Evolutionary conservation across 1,140 invertebrate species (phyloP).

Genomic region (Cyclargus thomasi): DNA sequence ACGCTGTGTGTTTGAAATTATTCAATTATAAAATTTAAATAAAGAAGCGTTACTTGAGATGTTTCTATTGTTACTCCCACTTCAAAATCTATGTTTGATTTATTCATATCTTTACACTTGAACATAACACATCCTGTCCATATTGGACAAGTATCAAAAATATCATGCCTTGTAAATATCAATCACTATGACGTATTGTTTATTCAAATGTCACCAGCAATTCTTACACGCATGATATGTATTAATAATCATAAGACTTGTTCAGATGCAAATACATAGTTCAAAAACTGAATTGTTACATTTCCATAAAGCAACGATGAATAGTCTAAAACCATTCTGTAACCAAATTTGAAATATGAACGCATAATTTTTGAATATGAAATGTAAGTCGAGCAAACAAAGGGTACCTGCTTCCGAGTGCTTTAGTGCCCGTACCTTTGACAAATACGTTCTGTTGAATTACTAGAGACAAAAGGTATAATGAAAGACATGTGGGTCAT

Average conservation of each 20-base stretch:
- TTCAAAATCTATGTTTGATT: neutral
- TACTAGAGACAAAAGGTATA: slow-evolving; percentile 47
- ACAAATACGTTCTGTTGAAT: slow-evolving; percentile 54
- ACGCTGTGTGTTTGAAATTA: too few relatives aligned
- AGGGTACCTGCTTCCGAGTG: slow-evolving; percentile 45
- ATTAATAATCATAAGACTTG: slow-evolving; percentile 17
- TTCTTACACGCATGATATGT: neutral
- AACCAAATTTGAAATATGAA: slow-evolving; percentile 46
- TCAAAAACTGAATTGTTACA: slow-evolving; percentile 43
- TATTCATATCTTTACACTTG: neutral
- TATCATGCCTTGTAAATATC: slow-evolving; percentile 12
- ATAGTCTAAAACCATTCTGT: slow-evolving; percentile 38
- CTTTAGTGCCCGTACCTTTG: slow-evolving; percentile 47
- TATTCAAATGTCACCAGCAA: slow-evolving; percentile 11
- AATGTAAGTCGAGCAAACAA: slow-evolving; percentile 43
- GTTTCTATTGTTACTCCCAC: neutral
- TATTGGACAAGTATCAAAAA: slow-evolving; percentile 11
- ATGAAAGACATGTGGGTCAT: slow-evolving; percentile 17
- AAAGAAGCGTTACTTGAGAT: neutral
- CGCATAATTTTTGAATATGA: slow-evolving; percentile 57
- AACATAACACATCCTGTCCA: slow-evolving; percentile 5
- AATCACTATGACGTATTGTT: slow-evolving; percentile 11
- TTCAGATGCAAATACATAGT: slow-evolving; percentile 36
- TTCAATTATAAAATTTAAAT: neutral
- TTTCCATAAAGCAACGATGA: slow-evolving; percentile 42